Evolutionary conservation across 2,797 vertebrate genomes (phyloP), one percentile per base, ranked within the genome.

Genomic region (Micromesistius poutassou): DNA sequence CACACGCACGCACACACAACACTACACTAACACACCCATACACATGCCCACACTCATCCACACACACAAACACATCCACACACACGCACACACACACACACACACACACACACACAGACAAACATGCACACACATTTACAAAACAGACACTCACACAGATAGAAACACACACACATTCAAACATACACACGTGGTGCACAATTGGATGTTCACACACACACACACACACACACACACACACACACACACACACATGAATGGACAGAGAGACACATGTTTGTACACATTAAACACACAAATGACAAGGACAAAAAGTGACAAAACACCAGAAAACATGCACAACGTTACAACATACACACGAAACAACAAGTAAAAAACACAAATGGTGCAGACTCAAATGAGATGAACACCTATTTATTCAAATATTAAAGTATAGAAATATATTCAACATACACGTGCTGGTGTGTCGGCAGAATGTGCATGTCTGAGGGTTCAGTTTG

Each of bases 1-100:
- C 40, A 30, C 50, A 81, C 25, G 62, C 36, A 74, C 55, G 62
- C 30, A 74, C 79, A 77, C 74, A 81, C 30, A 74, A 84, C n/a
- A 83, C 33, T 19, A 75, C 68, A 71, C 71, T n/a, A n/a, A 78
- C 75, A 73, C 28, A 73, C 79, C 76, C 72, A 73, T 73, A 76
- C 75, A 81, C 66, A 68, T 25, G 28, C 25, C 10, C 12, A 68
- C 25, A 28, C n/a, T n/a, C n/a, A n/a, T n/a, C n/a, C 66, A 68
- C 12, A 68, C n/a, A 28, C n/a, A 22, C 66, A 25, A 6, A 25
- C 66, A 68, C 3, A 28, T 14, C 13, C 12, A 70, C 68, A 70
- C 1, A 12, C 68, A 28, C 30, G n/a, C 25, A 28, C 66, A 68
- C 12, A 68, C n/a, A 28, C n/a, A 22, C 66, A 25, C n/a, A 25